A percentile compares a stretch with the other conserved stretches of the same genome.
Evolutionary conservation across 2,888 invertebrate genomes (phyloP).

Genomic region (Cheilosia variabilis): DNA sequence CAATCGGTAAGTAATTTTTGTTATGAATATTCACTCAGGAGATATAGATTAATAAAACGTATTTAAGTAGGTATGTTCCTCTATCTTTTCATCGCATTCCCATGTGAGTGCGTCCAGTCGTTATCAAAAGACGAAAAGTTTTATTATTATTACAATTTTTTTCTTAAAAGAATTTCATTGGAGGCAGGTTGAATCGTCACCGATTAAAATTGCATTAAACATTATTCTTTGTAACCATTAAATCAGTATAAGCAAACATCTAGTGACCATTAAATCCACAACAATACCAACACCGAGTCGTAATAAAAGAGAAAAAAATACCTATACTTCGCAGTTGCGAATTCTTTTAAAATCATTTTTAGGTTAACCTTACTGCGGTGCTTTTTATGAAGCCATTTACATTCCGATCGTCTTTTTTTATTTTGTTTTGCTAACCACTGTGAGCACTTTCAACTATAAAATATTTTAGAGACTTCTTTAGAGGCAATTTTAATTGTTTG

Average conservation of each 20-base stretch:
- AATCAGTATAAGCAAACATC: constrained; percentile 58
- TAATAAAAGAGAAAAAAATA: constrained; percentile 37
- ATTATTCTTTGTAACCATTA: constrained; percentile 54
- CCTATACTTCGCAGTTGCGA: constrained; percentile 62
- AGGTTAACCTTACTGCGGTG: constrained; percentile 48
- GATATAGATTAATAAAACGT: constrained; percentile 15
- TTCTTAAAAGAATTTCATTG: constrained; percentile 35
- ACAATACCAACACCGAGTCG: constrained; percentile 21
- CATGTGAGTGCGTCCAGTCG: constrained; percentile 4
- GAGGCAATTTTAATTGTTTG: constrained; percentile 54
- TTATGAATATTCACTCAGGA: neutral
- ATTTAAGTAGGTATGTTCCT: neutral
- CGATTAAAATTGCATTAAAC: constrained; percentile 67
- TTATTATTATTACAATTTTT: constrained; percentile 36
- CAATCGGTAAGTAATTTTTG: too few relatives aligned
- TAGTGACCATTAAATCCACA: constrained; percentile 60
- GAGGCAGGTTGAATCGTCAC: constrained; percentile 62
- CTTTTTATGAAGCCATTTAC: constrained; percentile 71
- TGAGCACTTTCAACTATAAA: constrained; percentile 64
- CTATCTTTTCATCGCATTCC: constrained; percentile 37
- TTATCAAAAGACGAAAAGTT: constrained; percentile 61
- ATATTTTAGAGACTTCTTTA: constrained; percentile 38
- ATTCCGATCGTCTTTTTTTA: constrained; percentile 53
- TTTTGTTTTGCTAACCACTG: constrained; percentile 20
- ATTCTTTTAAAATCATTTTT: constrained; percentile 66